Evolutionary conservation across 2,797 vertebrate species (phyloP), one percentile per base, ranked within the genome.

Genomic region (Etheostoma perlongum): DNA sequence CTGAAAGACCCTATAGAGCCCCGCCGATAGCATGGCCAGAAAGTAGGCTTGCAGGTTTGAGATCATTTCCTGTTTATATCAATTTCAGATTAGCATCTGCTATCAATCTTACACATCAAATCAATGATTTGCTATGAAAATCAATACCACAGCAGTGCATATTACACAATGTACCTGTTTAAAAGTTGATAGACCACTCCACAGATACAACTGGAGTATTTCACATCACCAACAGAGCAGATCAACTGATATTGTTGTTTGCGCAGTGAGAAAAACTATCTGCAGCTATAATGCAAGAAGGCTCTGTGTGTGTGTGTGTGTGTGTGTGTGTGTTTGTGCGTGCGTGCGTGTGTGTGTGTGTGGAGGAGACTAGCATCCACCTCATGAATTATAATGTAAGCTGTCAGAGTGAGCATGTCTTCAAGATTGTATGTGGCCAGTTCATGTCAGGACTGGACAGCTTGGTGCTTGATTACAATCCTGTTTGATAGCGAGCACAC

Each of bases 361-460:
- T 76, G 68, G 1, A 63, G 70, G 80, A 76, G 69, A 66, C 65
- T 25, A 70, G 74, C 72, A 59, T 80, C 65, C 61, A 62, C 53
- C 79, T 92, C 88, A 91, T 92, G 78, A 92, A 92, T 92, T 90
- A 90, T 92, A 91, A 90, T 79, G 84, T 75, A 68, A 72, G 80
- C 82, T 89, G 91, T 91, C 86, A 87, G 76, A 79, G 36, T 25
- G 74, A 72, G 81, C 54, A n/a, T 82, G 83, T 85, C 78, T 84
- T 74, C 54, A 70, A 79, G 81, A 83, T 71, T 62, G 72, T 75
- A 89, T 84, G 88, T 74, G 87, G 81, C 76, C 85, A 68, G 87
- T 89, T 91, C 81, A 82, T 77, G 83, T 85, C 80, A 75, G 88
- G 83, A 90, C 64, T 76, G 76, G 54, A 48, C 83, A 60, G 74